Evolutionary conservation across 2,113 vertebrate genomes (phyloP), one percentile per base, ranked within the genome.

Genomic region (Zosterops hypoxanthus): DNA sequence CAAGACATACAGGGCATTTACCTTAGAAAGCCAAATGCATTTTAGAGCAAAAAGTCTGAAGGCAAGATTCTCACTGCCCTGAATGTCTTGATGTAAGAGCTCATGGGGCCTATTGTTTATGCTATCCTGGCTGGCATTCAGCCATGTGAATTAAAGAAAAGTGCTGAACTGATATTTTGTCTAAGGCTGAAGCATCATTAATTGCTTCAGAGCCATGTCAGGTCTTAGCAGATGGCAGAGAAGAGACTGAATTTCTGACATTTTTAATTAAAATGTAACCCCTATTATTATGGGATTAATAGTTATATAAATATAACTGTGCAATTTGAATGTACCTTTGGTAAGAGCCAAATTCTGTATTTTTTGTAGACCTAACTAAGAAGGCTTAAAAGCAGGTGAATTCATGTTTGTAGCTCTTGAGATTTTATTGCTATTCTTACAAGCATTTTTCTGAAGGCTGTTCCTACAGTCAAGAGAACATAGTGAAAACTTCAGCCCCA

Each of bases 131-230:
- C 76, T 94, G 86, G 50, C 11, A 0, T 55, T 73, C 71, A 73
- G 68, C 68, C 68, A 81, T 1, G 3, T 83, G 86, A 93, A 88
- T 83, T 63, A 66, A 95, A 86, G 59, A 50, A 88, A 92, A 94
- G 56, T n/a, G 68, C 83, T 78, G 68, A 90, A 81, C 49, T 92
- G 53, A 75, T 84, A 82, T 86, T 88, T 65, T 84, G 64, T 91
- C 68, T 79, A 78, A 86, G 53, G 49, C 60, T 91, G 69, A 64
- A 88, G 59, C 44, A 82, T 60, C 86, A 63, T 60, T 86, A 92
- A 81, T 88, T 86, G 69, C 84, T 92, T 91, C 57, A 84, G 53
- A 91, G 72, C 20, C 25, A 7, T 29, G 83, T 78, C 81, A 94
- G 42, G 55, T 88, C 68, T 87, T 52, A 90, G 78, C 61, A 93